Base-by-base conservation (phyloP, 2,113 vertebrate genomes). In the Phoxinus phoxinus region DNA sequence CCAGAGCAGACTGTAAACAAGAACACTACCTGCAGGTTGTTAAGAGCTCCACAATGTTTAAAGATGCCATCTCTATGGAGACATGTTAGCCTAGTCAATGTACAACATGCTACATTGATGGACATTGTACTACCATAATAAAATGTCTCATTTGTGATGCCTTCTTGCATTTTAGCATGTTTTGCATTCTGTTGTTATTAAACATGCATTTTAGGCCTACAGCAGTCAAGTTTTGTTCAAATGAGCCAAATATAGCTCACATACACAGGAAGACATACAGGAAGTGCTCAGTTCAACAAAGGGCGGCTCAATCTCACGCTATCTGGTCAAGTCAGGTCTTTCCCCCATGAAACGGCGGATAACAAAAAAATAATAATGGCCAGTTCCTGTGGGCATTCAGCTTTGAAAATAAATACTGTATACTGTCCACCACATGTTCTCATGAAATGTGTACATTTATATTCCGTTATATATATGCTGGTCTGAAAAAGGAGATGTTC, bases 1-100 rank as follows among this genome's bases (percentile, higher is more conserved):
- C 12, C 27, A 69, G 65, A 12, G 63, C 30, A 51, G 46, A 51
- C 63, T 69, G 63, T 83, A 83, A 83, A 83, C 65, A 83, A 71
- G 80, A 82, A 32, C 59, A 48, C 80, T 82, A 82, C 44, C 59
- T 81, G 59, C 59, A 81, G 37, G 37, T 19, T 48, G 79, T 67
- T 81, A 69, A 69, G 63, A 83, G 81, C 80, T 82, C 30, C 19
- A 71, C 30, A 37, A 35, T 82, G 80, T 82, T 82, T 71, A 82
- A 59, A 81, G 41, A 44, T 82, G 41, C 27, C 27, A n/a, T 35
- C 63, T 53, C n/a, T 17, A 65, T 5, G 1, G 21, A 51, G 27
- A 23, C 46, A 11, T 1, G 21, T 46, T 25, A 81, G 37, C 15
- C 56, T 44, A 41, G 77, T 59, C 51, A 61, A 56, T 61, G 56